These are phyloP conservation scores for Dromococcyx pavoninus DNA, from an alignment of 2,797 vertebrate genomes.

Conservation along the genomic window DNA sequence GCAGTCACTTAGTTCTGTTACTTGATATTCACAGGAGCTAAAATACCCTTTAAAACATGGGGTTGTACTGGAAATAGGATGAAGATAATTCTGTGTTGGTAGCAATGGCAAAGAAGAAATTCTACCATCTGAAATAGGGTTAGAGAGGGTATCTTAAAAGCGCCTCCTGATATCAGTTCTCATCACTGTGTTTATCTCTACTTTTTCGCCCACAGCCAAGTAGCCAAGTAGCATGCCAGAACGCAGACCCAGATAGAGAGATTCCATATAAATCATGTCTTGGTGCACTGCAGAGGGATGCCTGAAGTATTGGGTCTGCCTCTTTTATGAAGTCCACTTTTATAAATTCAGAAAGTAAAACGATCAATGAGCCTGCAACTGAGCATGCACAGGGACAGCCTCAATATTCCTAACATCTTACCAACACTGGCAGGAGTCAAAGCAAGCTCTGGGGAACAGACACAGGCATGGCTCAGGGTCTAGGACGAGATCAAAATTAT, in stretches of 20 bases:
- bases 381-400: neutral
- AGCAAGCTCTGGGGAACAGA: neutral
- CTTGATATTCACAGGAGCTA: slow-evolving; percentile 19
- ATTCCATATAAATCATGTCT: neutral
- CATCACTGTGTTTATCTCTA: neutral
- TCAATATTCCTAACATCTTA: neutral
- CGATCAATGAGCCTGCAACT: neutral
- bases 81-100: slow-evolving; percentile 12
- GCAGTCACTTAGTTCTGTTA: slow-evolving; percentile 4
- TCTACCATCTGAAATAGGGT: neutral
- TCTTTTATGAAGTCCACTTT: neutral
- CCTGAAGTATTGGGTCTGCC: neutral
- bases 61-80: neutral
- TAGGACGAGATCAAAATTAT: neutral
- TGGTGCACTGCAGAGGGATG: neutral
- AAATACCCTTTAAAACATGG: slow-evolving; percentile 14
- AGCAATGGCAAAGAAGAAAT: neutral
- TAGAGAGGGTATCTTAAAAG: neutral
- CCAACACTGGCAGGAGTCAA: neutral
- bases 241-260: neutral
- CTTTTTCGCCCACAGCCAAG: neutral
- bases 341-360: neutral
- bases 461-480: neutral
- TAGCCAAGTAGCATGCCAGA: neutral
- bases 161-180: neutral